phyloP scores from a whole-genome alignment of 1,140 invertebrate genomes.

The Drosophila tropicalis region DNA sequence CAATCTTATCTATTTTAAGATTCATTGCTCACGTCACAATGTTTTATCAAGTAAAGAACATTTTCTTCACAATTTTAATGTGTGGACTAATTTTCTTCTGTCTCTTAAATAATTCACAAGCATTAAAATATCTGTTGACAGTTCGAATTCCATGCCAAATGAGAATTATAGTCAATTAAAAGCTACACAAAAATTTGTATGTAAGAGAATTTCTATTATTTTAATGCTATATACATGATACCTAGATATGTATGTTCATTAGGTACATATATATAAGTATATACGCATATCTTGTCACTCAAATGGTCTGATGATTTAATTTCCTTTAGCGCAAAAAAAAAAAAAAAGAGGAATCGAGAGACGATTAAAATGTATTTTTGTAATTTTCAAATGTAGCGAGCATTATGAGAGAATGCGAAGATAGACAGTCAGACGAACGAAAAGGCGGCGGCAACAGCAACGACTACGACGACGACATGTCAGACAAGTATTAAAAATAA shows the following conservation, averaged over 20 bases:
- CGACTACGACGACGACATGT: neutral
- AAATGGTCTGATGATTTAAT: constrained; percentile 72
- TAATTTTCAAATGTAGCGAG: constrained; percentile 57
- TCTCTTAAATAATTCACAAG: constrained; percentile 16
- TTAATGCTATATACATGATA: neutral
- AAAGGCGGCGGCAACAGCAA: neutral
- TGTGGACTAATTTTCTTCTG: constrained; percentile 18
- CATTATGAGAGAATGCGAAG: constrained; percentile 29
- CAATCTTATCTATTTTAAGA: too few species aligned
- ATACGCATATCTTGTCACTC: constrained; percentile 60
- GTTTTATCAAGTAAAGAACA: constrained; percentile 6
- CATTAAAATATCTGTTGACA: constrained; percentile 58
- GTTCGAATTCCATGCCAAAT: constrained; percentile 58
- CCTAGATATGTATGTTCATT: neutral
- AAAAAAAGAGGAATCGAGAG: constrained; percentile 44
- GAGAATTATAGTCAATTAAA: constrained; percentile 52
- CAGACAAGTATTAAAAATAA: constrained; percentile 45
- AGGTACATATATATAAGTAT: constrained; percentile 8
- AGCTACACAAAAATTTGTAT: constrained; percentile 17
- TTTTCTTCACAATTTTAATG: constrained; percentile 33
- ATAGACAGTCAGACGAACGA: constrained; percentile 1
- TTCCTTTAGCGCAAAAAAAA: constrained; percentile 59
- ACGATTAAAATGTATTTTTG: constrained; percentile 66
- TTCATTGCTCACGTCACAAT: too few species aligned
- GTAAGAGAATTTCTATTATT: neutral